phyloP scores from a whole-genome alignment of 2,797 vertebrate species.

The Trematomus bernacchii region DNA sequence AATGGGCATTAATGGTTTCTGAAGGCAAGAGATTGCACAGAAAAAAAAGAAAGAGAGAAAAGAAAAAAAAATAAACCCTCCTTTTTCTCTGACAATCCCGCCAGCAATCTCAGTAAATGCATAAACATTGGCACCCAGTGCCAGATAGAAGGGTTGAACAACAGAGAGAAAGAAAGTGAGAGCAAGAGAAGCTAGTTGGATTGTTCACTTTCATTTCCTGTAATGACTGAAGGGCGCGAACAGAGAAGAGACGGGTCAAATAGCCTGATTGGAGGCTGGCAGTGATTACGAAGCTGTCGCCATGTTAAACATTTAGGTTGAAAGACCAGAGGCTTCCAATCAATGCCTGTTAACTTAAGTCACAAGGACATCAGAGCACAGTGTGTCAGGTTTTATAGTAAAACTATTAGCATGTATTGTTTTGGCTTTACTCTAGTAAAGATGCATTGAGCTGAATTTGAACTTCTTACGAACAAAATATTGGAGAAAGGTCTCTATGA shows the following conservation, averaged over 20 bases:
- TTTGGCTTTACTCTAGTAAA: not conserved
- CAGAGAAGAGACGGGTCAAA: constrained; percentile 57
- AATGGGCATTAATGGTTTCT: constrained; percentile 97
- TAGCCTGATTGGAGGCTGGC: constrained; percentile 40
- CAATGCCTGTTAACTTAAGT: not conserved
- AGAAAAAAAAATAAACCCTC: constrained; percentile 90
- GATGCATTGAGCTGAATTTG: not conserved
- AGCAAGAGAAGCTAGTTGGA: constrained; percentile 60
- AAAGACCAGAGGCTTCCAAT: constrained; percentile 32
- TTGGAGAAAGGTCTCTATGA: not conserved
- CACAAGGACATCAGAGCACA: constrained; percentile 1
- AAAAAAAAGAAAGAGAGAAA: constrained; percentile 71
- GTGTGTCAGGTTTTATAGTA: not conserved
- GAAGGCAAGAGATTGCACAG: constrained; percentile 95
- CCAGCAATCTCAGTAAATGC: constrained; percentile 92
- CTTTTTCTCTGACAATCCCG: constrained; percentile 87
- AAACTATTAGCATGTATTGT: not conserved
- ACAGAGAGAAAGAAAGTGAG: constrained; percentile 65
- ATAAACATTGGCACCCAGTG: constrained; percentile 90
- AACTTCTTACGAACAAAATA: not conserved
- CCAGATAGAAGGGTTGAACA: constrained; percentile 78
- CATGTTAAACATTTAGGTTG: constrained; percentile 37
- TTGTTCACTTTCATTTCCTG: constrained; percentile 67
- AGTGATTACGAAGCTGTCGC: constrained; percentile 39
- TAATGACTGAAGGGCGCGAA: constrained; percentile 58